Base-by-base conservation (phyloP, 1,140 invertebrate species). In the Bacillus rossius region DNA sequence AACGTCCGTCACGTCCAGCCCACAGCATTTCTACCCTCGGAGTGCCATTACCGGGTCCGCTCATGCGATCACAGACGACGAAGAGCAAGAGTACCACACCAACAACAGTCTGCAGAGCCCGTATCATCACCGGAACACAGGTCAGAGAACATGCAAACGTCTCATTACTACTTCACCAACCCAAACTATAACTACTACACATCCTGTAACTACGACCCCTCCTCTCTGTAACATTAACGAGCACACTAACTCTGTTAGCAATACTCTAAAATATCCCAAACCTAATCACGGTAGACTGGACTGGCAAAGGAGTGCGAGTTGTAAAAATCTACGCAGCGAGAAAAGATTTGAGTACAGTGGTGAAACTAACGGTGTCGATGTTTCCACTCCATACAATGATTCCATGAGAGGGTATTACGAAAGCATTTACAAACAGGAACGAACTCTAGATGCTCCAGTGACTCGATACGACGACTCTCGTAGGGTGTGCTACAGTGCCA, bases 301-400 rank as follows among this genome's bases (percentile, higher is more conserved):
- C 13, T 86, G 84, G 84, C 81, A 87, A 53, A 85, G 88, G 65
- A 89, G 87, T 69, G 84, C 86, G 62, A 88, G 86, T 65, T 91
- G 88, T 74, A 69, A 69, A 58, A 69, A 71, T 22, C 61, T 70
- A 16, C 55, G 53, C 19, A 17, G 20, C 16, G 48, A 50, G 2
- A 29, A 34, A 13, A 50, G 48, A 29, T 34, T 38, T 41, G 53
- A 55, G 38, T n/a, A 55, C 2, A 41, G 20, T 38, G 5, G 16
- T 14, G 53, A 55, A 43, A 42, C 20, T 20, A 25, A 49, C 8
- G 4, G 25, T 22, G 47, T 23, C 2, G 47, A 49, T 13, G 47
- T 23, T 13, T 20, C 13, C 17, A 22, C 47, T 7, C 47, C 47
- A 22, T 25, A 22, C 47, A 34, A 34, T 34, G 29, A 7, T 74